phyloP scores from a whole-genome alignment of 2,888 invertebrate species.

The Phortica okadai region DNA sequence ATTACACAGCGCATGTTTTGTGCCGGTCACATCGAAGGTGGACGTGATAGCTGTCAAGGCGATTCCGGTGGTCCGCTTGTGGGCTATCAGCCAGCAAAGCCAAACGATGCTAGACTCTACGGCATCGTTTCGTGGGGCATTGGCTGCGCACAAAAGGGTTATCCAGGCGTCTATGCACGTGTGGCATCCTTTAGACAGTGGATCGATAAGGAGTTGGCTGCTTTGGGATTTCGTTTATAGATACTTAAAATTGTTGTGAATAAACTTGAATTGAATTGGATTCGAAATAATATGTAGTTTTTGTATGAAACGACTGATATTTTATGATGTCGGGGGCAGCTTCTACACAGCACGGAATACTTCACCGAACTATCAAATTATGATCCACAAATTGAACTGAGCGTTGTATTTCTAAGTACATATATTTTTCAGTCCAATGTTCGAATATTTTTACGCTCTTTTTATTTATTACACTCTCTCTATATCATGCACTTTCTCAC shows the following conservation, averaged over 20 bases:
- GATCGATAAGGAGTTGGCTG: conserved; percentile 64
- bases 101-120: conserved; percentile 50
- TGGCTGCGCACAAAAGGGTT: conserved; percentile 66
- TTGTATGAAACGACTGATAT: too few species aligned
- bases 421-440: too few species aligned
- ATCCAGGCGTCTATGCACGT: conserved; percentile 68
- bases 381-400: too few species aligned
- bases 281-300: too few species aligned
- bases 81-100: conserved; percentile 44
- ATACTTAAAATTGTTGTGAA: neutral
- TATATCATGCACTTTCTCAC: too few species aligned
- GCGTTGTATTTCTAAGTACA: too few species aligned
- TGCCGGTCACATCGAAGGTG: conserved; percentile 59
- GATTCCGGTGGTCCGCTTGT: conserved; percentile 72
- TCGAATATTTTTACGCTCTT: too few species aligned
- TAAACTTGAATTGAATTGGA: too few species aligned
- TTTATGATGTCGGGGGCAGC: too few species aligned
- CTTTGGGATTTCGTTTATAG: conserved; percentile 52
- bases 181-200: conserved; percentile 61
- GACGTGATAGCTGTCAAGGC: conserved; percentile 70
- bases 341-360: too few species aligned
- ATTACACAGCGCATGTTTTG: conserved; percentile 68
- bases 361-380: too few species aligned
- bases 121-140: conserved; percentile 72
- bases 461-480: too few species aligned